These are phyloP conservation scores for Copidosoma floridanum DNA, from an alignment of 1,140 invertebrate genomes.

Conservation along the genomic window DNA sequence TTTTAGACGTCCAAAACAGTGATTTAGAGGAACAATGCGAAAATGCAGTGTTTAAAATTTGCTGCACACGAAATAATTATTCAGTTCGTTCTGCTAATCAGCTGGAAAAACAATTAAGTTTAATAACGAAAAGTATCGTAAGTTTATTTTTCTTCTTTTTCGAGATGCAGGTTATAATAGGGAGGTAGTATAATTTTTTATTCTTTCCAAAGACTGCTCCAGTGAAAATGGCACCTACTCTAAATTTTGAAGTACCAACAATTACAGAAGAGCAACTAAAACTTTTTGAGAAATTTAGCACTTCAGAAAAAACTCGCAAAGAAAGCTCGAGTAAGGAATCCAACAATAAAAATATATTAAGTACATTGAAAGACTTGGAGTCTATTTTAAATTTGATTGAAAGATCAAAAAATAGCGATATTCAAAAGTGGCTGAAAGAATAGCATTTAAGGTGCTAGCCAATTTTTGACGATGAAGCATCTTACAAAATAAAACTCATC, in stretches of 20 bases:
- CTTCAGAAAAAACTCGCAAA: slow-evolving; percentile 7
- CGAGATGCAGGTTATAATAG: too few species aligned
- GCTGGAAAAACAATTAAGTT: slow-evolving; percentile 32
- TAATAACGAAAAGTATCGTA: slow-evolving; percentile 37
- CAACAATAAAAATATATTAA: slow-evolving; percentile 17
- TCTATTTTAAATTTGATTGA: slow-evolving; percentile 33
- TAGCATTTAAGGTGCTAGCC: too few species aligned
- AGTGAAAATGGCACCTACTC: background rate
- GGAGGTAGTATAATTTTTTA: slow-evolving; percentile 1
- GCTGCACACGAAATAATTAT: slow-evolving; percentile 40
- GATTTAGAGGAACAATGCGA: slow-evolving; percentile 41
- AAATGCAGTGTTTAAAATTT: slow-evolving; percentile 39
- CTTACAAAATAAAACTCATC: too few species aligned
- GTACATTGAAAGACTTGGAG: slow-evolving; percentile 36
- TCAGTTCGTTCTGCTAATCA: slow-evolving; percentile 37
- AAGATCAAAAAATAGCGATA: slow-evolving; percentile 24
- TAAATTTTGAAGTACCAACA: slow-evolving; percentile 4
- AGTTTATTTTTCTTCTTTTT: slow-evolving; percentile 3
- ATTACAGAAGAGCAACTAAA: slow-evolving; percentile 23
- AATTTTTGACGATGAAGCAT: too few species aligned
- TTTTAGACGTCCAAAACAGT: slow-evolving; percentile 10
- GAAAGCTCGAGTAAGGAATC: too few species aligned
- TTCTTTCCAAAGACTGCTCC: slow-evolving; percentile 21
- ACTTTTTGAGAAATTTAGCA: background rate
- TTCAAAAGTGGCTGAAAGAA: slow-evolving; percentile 28